Percentiles rank a stretch among this genome's conserved stretches.
phyloP scores from a whole-genome alignment of 2,888 invertebrate genomes.

The Elgonia sp. region DNA sequence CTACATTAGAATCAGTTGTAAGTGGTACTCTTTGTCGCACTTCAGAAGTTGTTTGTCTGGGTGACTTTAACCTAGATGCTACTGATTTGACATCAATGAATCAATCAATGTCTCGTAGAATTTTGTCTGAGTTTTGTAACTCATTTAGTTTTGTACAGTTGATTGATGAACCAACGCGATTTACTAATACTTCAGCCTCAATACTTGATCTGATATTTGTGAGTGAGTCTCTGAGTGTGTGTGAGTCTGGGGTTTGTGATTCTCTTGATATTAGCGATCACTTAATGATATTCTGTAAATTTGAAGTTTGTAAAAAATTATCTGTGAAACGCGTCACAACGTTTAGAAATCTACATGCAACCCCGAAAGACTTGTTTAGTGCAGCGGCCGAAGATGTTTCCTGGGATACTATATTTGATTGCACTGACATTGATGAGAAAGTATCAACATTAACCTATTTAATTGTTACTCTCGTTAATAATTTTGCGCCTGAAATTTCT shows the following conservation, averaged over 20 bases:
- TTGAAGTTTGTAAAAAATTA: too few species aligned
- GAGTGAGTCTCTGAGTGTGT: background rate
- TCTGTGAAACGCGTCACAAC: too few species aligned
- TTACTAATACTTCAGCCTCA: background rate
- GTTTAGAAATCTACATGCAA: too few species aligned
- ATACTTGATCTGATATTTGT: background rate
- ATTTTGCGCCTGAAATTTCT: too few species aligned
- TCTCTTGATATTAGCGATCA: background rate
- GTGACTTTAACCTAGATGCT: background rate
- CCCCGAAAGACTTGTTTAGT: too few species aligned
- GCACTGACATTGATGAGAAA: too few species aligned
- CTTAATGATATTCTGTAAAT: background rate
- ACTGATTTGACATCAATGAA: background rate
- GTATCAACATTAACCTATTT: too few species aligned
- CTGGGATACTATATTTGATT: too few species aligned
- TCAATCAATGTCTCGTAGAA: background rate
- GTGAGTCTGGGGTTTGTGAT: background rate
- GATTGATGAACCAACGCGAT: background rate
- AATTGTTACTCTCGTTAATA: too few species aligned
- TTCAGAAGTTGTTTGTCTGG: background rate
- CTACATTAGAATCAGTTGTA: background rate
- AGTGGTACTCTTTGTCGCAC: background rate
- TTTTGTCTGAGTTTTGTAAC: background rate
- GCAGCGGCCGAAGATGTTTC: too few species aligned
- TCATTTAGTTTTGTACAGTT: background rate